Evolutionary conservation across 2,888 invertebrate genomes (phyloP).

Genomic region (Agelastica alni): DNA sequence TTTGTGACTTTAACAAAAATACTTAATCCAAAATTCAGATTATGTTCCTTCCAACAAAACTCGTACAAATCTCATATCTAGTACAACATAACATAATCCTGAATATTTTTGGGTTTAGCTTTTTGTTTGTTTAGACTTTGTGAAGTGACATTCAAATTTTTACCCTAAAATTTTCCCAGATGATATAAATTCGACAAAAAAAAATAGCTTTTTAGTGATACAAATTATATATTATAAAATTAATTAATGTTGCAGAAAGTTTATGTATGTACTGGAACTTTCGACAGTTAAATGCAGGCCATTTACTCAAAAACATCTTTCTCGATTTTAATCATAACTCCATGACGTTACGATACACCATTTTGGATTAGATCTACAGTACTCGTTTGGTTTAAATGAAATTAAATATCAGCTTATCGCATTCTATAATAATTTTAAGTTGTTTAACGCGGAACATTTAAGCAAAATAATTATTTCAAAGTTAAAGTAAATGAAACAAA

Average conservation of each 20-base stretch:
- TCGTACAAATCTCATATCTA: conserved; percentile 30
- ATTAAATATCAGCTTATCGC: too few species aligned
- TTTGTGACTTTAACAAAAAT: conserved; percentile 31
- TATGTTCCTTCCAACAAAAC: conserved; percentile 19
- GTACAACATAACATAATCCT: conserved; percentile 31
- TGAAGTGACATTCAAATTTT: conserved; percentile 37
- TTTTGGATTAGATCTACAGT: too few species aligned
- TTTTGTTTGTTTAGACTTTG: conserved; percentile 37
- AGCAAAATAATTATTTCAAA: too few species aligned
- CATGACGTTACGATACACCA: not conserved
- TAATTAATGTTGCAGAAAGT: conserved; percentile 47
- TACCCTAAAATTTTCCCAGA: conserved; percentile 38
- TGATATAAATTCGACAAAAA: conserved; percentile 39
- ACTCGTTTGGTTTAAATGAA: too few species aligned
- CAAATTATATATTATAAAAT: conserved; percentile 44
- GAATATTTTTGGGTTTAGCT: conserved; percentile 28
- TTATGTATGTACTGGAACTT: conserved; percentile 43
- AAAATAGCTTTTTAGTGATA: conserved; percentile 50
- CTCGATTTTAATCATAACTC: conserved; percentile 28
- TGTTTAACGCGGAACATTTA: too few species aligned
- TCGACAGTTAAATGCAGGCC: conserved; percentile 41
- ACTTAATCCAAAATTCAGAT: conserved; percentile 23
- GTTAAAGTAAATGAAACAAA: too few species aligned
- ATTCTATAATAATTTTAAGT: too few species aligned
- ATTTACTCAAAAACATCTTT: conserved; percentile 32